Evolutionary conservation across 1,140 invertebrate species (phyloP).

Genomic region (Drosophila subobscura): DNA sequence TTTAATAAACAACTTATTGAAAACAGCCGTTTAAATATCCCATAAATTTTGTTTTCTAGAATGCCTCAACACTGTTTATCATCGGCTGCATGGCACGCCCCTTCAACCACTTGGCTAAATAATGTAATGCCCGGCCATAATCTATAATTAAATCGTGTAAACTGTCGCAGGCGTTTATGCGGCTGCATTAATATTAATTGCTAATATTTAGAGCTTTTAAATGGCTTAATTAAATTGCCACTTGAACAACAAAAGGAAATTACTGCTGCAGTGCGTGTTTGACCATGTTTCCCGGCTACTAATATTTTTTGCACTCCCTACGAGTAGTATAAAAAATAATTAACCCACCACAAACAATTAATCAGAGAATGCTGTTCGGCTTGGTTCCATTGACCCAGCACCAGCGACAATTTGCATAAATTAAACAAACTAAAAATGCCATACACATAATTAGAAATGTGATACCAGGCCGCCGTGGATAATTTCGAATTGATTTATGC

Average conservation of each 20-base stretch:
- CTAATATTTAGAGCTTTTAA: conserved; percentile 67
- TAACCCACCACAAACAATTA: conserved; percentile 68
- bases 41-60: no score
- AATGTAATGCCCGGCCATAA: conserved; percentile 48
- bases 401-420: conserved; percentile 69
- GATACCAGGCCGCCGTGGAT: conserved; percentile 40
- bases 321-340: conserved; percentile 35
- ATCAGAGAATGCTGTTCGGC: conserved; percentile 42
- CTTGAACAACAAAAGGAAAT: conserved; percentile 59
- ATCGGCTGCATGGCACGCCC: not conserved
- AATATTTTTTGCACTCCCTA: not conserved
- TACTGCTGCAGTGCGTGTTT: conserved; percentile 44
- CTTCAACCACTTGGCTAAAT: conserved; percentile 14
- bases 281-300: not conserved
- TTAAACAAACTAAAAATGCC: conserved; percentile 70
- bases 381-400: not conserved
- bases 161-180: conserved; percentile 49
- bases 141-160: conserved; percentile 80
- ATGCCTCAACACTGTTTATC: no score
- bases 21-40: not conserved
- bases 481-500: conserved; percentile 77
- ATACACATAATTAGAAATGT: conserved; percentile 79
- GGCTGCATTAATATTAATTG: conserved; percentile 75
- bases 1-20: no score
- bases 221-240: conserved; percentile 76